Percentiles rank a stretch among this genome's conserved stretches.
Conservation (phyloP, 2,797 vertebrate species). For the Toxotes lorentzi region DNA sequence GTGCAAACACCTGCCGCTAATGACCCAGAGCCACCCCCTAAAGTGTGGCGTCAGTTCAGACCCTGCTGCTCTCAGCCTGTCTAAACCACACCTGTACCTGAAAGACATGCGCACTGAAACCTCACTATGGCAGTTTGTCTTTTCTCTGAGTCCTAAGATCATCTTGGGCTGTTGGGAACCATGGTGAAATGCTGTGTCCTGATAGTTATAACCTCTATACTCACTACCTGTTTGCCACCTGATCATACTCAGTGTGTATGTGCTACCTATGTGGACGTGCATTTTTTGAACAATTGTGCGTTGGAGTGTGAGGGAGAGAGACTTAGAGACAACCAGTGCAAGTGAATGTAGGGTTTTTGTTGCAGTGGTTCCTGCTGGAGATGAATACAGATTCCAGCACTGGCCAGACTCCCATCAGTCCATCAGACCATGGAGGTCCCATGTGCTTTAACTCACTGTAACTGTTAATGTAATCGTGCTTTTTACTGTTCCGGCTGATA, state of each 20-base stretch:
- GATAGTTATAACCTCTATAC: neutral
- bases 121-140: neutral
- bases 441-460: neutral
- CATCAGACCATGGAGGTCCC: neutral
- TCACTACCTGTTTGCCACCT: too few species aligned
- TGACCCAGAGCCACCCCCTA: too few species aligned
- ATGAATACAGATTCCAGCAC: slow-evolving; percentile 13
- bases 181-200: neutral
- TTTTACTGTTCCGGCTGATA: neutral
- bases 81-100: too few species aligned
- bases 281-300: too few species aligned
- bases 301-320: neutral
- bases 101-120: neutral
- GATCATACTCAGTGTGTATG: neutral
- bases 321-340: neutral
- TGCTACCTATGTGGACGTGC: neutral
- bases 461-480: neutral
- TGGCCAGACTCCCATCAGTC: neutral
- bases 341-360: slow-evolving; percentile 14
- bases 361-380: slow-evolving; percentile 39
- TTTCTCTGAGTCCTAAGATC: too few species aligned
- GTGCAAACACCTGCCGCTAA: too few species aligned
- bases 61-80: too few species aligned
- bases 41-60: too few species aligned
- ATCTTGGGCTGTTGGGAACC: neutral